Conservation (phyloP, 2,888 invertebrate species). For the Ramazzottius varieornatus region DNA sequence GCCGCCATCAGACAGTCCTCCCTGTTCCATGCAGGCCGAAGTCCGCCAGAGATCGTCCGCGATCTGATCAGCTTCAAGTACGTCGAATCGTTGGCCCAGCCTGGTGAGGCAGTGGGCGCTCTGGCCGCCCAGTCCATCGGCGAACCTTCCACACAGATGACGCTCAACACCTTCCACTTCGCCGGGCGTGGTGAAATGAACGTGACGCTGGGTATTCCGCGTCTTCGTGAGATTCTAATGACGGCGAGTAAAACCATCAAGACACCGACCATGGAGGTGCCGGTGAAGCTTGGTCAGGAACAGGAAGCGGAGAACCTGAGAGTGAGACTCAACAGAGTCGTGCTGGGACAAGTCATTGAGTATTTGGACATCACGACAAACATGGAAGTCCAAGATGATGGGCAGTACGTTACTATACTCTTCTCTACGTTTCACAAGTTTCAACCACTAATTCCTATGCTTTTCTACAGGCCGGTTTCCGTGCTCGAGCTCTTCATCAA, state of each 20-base stretch:
- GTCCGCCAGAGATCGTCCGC: conserved; percentile 25
- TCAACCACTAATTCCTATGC: no score
- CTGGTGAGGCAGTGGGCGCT: conserved; percentile 86
- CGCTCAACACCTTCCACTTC: conserved; percentile 96
- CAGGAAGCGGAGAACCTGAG: conserved; percentile 39
- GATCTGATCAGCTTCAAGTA: conserved; percentile 48
- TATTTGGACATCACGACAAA: conserved; percentile 34
- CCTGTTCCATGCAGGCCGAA: neutral
- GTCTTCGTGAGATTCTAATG: conserved; percentile 87
- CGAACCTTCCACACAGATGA: conserved; percentile 99
- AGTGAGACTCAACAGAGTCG: conserved; percentile 45
- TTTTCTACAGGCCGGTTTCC: no score
- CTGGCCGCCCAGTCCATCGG: conserved; percentile 80
- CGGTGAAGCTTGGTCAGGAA: conserved; percentile 35
- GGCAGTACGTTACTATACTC: conserved; percentile 11
- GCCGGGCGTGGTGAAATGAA: conserved; percentile 99
- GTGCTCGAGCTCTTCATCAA: neutral
- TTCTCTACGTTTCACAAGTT: neutral
- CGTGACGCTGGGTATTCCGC: conserved; percentile 94
- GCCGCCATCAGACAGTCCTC: conserved; percentile 10
- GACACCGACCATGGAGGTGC: conserved; percentile 86
- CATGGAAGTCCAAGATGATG: conserved; percentile 23
- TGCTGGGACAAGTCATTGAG: conserved; percentile 48
- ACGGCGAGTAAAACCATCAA: conserved; percentile 65
- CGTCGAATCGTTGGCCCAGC: conserved; percentile 46